Percentiles rank a stretch among this genome's conserved stretches.
Evolutionary conservation across 2,113 vertebrate species (phyloP).

Genomic region (Sturnus vulgaris): DNA sequence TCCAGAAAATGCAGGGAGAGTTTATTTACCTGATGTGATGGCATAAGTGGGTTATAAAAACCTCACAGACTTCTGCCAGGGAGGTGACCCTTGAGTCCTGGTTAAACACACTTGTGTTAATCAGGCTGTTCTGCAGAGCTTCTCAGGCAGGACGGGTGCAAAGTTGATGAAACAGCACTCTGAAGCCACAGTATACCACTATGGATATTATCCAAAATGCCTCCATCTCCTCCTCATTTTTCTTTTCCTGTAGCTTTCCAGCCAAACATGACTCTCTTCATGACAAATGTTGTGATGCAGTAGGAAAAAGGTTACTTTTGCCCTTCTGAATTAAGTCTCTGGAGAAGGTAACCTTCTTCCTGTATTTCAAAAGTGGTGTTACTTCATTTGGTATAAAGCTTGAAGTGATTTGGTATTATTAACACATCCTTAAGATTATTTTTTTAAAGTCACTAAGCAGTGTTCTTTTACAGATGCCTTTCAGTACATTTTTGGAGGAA

Average conservation of each 20-base stretch:
- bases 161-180: not conserved
- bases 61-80: not conserved
- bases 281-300: not conserved
- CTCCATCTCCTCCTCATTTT: not conserved
- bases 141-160: not conserved
- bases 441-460: not conserved
- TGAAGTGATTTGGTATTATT: not conserved
- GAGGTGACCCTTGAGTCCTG: not conserved
- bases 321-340: not conserved
- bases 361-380: not conserved
- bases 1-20: not conserved
- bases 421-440: not conserved
- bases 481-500: not conserved
- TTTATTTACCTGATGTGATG: conserved; percentile 37
- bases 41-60: not conserved
- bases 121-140: not conserved
- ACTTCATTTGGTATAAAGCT: not conserved
- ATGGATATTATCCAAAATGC: not conserved
- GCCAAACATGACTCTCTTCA: not conserved
- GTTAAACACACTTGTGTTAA: not conserved
- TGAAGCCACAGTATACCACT: not conserved
- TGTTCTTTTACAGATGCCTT: not conserved
- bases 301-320: not conserved
- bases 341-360: not conserved
- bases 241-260: not conserved